Conservation (phyloP, 1,140 invertebrate genomes). For the Euborellia annulipes region DNA sequence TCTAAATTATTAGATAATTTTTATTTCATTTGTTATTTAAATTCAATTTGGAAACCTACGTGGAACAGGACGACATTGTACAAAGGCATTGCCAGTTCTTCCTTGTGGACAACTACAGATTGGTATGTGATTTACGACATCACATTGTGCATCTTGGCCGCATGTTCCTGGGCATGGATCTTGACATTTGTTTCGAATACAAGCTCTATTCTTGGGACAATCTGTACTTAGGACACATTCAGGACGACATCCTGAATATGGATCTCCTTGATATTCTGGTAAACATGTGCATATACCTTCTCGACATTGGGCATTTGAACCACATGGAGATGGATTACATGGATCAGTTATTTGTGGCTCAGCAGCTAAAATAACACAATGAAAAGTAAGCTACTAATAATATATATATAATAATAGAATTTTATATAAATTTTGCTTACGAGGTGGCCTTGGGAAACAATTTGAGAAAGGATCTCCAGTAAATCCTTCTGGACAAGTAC, state of each 20-base stretch:
- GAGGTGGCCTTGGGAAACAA: too few relatives aligned
- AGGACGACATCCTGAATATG: conserved; percentile 41
- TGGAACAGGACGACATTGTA: conserved; percentile 12
- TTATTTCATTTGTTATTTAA: neutral
- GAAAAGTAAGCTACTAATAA: conserved; percentile 12
- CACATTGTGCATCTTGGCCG: conserved; percentile 36
- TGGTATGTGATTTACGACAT: conserved; percentile 43
- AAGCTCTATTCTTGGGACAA: conserved; percentile 47
- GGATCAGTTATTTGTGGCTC: conserved; percentile 26
- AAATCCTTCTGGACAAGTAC: conserved; percentile 43
- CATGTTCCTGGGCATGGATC: conserved; percentile 46
- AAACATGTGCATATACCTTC: conserved; percentile 36
- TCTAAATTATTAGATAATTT: too few relatives aligned
- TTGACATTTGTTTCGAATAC: conserved; percentile 47
- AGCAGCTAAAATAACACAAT: too few relatives aligned
- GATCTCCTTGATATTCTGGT: conserved; percentile 51
- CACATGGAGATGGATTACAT: conserved; percentile 60
- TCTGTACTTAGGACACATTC: conserved; percentile 52
- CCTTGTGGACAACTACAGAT: conserved; percentile 43
- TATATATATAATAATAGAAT: neutral
- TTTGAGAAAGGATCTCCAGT: conserved; percentile 48
- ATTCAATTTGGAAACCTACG: too few relatives aligned
- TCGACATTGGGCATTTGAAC: conserved; percentile 55
- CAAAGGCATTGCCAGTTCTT: conserved; percentile 34
- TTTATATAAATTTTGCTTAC: conserved; percentile 15